Conservation (phyloP, 2,113 vertebrate genomes). For the Myrmecobius fasciatus region DNA sequence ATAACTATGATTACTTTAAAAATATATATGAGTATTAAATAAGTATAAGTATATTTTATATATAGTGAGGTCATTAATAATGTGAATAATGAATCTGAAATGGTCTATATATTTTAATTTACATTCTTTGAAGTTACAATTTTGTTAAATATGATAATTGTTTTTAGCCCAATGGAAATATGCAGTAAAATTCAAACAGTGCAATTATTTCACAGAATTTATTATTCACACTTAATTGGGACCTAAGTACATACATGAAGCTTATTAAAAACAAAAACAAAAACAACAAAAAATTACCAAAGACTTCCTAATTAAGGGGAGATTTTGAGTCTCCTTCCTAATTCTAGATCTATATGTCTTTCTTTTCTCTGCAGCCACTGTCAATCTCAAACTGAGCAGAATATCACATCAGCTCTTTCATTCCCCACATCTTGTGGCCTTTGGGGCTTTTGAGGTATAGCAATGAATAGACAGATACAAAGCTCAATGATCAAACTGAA, state of each 20-base stretch:
- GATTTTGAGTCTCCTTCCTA: neutral
- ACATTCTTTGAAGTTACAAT: neutral
- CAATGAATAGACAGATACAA: neutral
- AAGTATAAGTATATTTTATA: neutral
- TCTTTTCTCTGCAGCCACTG: neutral
- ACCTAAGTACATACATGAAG: neutral
- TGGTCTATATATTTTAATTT: neutral
- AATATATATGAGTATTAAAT: neutral
- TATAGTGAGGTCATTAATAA: neutral
- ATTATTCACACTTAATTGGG: neutral
- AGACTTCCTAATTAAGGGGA: neutral
- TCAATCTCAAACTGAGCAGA: neutral
- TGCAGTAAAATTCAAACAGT: neutral
- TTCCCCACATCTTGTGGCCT: neutral
- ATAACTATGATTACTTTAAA: neutral
- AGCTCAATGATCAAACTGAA: neutral
- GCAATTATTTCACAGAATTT: neutral
- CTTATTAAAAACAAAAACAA: neutral
- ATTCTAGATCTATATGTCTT: neutral
- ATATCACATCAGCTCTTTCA: neutral
- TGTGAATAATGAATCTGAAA: neutral
- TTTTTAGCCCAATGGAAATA: neutral
- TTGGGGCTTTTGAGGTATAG: neutral
- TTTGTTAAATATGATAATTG: neutral
- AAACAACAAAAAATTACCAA: neutral